Conservation (phyloP, 1,140 invertebrate genomes). For the Bombus pyrosoma region DNA sequence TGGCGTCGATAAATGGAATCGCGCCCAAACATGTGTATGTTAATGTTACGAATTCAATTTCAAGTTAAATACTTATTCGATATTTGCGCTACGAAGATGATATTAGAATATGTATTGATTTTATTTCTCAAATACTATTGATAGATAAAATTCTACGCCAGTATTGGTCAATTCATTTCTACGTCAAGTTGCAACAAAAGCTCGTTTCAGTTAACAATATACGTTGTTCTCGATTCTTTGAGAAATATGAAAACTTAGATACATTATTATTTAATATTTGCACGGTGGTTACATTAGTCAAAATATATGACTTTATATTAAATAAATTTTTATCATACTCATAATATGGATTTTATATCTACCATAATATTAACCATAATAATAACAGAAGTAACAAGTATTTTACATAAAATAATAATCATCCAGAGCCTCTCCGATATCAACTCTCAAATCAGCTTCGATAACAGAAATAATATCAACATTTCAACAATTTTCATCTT, state of each 20-base stretch:
- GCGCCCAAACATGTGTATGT: background rate
- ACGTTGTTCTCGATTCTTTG: no score
- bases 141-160: background rate
- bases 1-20: background rate
- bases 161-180: background rate
- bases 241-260: background rate
- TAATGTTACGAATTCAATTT: slow-evolving; percentile 10
- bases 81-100: background rate
- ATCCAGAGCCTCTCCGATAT: background rate
- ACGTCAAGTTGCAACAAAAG: background rate
- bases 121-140: background rate
- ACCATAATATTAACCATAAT: background rate
- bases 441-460: background rate
- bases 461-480: background rate
- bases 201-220: background rate
- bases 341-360: background rate
- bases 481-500: background rate
- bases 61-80: background rate
- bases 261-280: background rate
- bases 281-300: background rate
- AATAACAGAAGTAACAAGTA: background rate
- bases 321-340: background rate
- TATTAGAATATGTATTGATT: background rate
- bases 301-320: background rate
- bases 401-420: background rate